These are phyloP conservation scores for Pyrgus malvae DNA, from an alignment of 2,888 invertebrate genomes.

Conservation along the genomic window DNA sequence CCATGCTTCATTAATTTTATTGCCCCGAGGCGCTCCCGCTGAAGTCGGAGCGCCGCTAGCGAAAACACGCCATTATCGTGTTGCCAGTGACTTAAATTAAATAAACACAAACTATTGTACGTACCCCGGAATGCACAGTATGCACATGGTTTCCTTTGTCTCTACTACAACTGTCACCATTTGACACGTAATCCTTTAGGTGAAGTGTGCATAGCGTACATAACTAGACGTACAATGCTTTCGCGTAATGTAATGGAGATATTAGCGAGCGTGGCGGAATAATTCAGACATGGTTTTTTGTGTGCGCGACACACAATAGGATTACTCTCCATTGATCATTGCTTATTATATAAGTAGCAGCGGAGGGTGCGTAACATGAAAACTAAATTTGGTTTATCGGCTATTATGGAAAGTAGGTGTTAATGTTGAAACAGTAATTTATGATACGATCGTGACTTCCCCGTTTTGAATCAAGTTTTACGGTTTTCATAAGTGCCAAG, in stretches of 20 bases:
- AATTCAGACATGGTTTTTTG: constrained; percentile 79
- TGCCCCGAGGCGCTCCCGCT: constrained; percentile 76
- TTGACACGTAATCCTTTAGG: constrained; percentile 72
- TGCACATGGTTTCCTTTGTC: constrained; percentile 65
- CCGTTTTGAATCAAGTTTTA: constrained; percentile 56
- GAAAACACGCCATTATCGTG: constrained; percentile 77
- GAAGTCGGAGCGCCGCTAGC: constrained; percentile 66
- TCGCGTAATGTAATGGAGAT: constrained; percentile 76
- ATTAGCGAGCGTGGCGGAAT: constrained; percentile 78
- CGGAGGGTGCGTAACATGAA: constrained; percentile 79
- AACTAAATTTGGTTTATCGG: constrained; percentile 82
- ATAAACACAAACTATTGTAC: constrained; percentile 76
- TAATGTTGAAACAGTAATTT: constrained; percentile 76
- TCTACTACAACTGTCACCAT: constrained; percentile 74
- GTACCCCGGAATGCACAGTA: constrained; percentile 65
- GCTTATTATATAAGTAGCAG: constrained; percentile 80
- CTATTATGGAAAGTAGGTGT: constrained; percentile 82
- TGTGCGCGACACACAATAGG: constrained; percentile 74
- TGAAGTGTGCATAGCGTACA: constrained; percentile 39
- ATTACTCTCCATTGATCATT: constrained; percentile 81
- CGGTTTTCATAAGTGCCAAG: constrained; percentile 39
- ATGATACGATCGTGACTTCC: constrained; percentile 74
- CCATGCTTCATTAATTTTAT: constrained; percentile 82
- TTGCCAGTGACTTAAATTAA: constrained; percentile 77
- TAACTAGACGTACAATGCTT: constrained; percentile 47